Evolutionary conservation across 2,888 invertebrate genomes (phyloP).

Genomic region (Macaria liturata): DNA sequence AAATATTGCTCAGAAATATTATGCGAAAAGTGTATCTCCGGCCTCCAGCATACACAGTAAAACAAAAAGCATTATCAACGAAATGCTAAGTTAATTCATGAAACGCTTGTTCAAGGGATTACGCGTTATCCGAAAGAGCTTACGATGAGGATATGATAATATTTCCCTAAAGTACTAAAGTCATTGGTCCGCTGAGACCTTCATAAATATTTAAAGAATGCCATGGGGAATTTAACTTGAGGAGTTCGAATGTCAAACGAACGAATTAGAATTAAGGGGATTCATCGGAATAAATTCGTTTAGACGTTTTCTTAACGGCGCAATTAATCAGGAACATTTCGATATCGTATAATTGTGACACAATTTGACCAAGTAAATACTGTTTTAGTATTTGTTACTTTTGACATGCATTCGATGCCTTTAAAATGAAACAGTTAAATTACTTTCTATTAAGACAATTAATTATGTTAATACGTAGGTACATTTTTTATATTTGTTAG

Average conservation of each 20-base stretch:
- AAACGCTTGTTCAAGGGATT: slow-evolving; percentile 40
- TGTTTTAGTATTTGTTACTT: too few relatives aligned
- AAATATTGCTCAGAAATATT: slow-evolving; percentile 29
- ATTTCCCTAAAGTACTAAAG: slow-evolving; percentile 63
- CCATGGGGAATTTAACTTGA: slow-evolving; percentile 63
- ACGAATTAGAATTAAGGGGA: slow-evolving; percentile 16
- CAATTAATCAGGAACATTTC: background rate
- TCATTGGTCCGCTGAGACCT: slow-evolving; percentile 58
- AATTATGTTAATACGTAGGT: too few relatives aligned
- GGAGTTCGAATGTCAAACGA: slow-evolving; percentile 39
- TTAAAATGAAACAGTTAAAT: too few relatives aligned
- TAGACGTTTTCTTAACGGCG: slow-evolving; percentile 2
- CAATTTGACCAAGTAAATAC: too few relatives aligned
- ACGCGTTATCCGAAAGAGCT: slow-evolving; percentile 52
- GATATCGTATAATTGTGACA: too few relatives aligned
- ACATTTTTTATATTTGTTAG: too few relatives aligned
- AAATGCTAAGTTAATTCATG: slow-evolving; percentile 39
- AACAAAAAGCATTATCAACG: slow-evolving; percentile 29
- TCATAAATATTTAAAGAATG: slow-evolving; percentile 75
- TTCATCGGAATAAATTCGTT: slow-evolving; percentile 9
- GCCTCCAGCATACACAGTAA: slow-evolving; percentile 19
- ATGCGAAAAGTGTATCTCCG: slow-evolving; percentile 20
- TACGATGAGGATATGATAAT: slow-evolving; percentile 62
- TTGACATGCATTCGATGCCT: too few relatives aligned
- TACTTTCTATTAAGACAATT: too few relatives aligned